Base-by-base conservation (phyloP, 2,888 invertebrate genomes). In the Caenorhabditis panamensis region DNA sequence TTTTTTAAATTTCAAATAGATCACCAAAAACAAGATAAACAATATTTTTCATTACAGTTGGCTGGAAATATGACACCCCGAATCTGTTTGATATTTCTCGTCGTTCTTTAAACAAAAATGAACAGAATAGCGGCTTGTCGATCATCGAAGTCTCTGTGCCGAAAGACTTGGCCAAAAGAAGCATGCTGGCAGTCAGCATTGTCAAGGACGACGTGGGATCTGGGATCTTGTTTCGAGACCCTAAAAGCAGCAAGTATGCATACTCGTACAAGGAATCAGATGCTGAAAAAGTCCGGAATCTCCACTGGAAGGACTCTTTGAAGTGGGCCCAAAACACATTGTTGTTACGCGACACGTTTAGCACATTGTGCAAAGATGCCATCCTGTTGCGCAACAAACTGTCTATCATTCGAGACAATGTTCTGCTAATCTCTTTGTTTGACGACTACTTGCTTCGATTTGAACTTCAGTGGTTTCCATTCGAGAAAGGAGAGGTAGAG, bases 281-380 rank as follows among this genome's bases (percentile, higher is more conserved):
- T 26, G 66, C 80, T 47, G 81, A 86, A 37, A 64, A 83, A 13
- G 64, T 69, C 1, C 54, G 56, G 18, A 31, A 4, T 2, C 47
- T 90, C 4, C 85, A 82, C 58, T 90, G 90, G 90, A 79, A 84
- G 54, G 79, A 87, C 26, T 86, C 90, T 1, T 58, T 90, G 56
- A 84, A 84, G 54, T 88, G 90, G 89, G 90, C 90, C 0, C 89
- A 89, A 49, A 86, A 90, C 54, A 85, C 89, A 1, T 75, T 90
- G 20, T 79, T 90, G 28, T 81, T 82, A 51, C 72, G 86, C n/a
- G 89, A 90, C 47, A 87, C 86, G 3, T 56, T 56, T 9, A 31
- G 56, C 13, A 51, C 51, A 11, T 68, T 90, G 24, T 84, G 86
- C 49, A 78, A 78, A 20, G 90, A 90, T 24, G 84, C 87, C 1